Evolutionary conservation across 2,113 vertebrate species (phyloP).

Genomic region (Synodontis membranacea): DNA sequence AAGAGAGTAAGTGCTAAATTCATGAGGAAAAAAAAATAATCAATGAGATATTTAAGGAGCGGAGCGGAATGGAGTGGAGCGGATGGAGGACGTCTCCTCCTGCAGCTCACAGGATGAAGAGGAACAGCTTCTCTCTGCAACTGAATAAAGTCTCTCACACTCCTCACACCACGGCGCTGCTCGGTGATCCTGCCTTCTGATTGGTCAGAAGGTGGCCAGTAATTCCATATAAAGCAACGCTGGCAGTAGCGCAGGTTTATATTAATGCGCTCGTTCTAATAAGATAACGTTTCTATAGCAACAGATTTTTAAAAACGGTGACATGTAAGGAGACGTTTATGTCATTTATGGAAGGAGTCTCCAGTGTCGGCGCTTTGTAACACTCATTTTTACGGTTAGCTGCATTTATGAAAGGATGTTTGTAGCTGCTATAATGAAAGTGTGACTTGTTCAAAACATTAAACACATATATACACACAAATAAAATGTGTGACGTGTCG

Average conservation of each 20-base stretch:
- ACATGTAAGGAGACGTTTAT: too few relatives aligned
- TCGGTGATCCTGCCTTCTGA: too few relatives aligned
- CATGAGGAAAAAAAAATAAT: background rate
- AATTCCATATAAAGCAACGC: background rate
- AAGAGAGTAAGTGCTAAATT: constrained; percentile 27
- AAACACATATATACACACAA: background rate
- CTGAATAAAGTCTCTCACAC: background rate
- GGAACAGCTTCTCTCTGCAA: background rate
- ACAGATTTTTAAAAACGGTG: too few relatives aligned
- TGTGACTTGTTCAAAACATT: background rate
- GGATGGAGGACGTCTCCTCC: background rate
- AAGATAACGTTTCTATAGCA: background rate
- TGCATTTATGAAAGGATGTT: too few relatives aligned
- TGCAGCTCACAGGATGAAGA: background rate
- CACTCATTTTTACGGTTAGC: too few relatives aligned
- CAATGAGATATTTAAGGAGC: background rate
- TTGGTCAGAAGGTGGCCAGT: background rate
- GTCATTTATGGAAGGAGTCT: too few relatives aligned
- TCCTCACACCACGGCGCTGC: too few relatives aligned
- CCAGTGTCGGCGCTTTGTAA: background rate
- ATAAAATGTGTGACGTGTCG: background rate
- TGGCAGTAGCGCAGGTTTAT: background rate
- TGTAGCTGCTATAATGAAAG: background rate
- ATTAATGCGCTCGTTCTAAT: background rate
- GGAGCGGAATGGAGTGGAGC: background rate